Evolutionary conservation across 1,140 invertebrate species (phyloP).

Genomic region (Camponotus vicinus): DNA sequence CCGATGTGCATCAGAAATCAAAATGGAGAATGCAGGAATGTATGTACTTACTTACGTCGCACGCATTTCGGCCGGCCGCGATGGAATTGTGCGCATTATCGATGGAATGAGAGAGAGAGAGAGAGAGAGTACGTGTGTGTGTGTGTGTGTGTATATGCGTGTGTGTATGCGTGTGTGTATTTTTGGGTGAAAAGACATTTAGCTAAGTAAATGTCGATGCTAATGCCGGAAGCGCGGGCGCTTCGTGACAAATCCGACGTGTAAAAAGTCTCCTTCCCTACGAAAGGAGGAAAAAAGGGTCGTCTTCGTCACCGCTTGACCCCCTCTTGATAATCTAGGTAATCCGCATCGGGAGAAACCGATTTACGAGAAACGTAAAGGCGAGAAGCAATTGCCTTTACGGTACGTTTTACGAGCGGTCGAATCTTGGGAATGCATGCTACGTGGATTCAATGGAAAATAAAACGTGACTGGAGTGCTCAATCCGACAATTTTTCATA

Average conservation of each 20-base stretch:
- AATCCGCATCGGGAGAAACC: conserved; percentile 60
- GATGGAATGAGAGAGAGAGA: background rate
- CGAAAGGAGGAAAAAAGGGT: background rate
- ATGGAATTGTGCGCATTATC: conserved; percentile 22
- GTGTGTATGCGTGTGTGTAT: background rate
- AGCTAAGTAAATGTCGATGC: conserved; percentile 68
- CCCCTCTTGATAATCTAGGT: conserved; percentile 30
- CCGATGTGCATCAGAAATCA: conserved; percentile 8
- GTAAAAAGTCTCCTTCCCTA: background rate
- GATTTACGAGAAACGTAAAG: conserved; percentile 71
- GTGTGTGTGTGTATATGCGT: too few relatives aligned
- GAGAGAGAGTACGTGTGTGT: too few relatives aligned
- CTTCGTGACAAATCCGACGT: conserved; percentile 9
- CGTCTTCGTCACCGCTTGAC: background rate
- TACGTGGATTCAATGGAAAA: conserved; percentile 58
- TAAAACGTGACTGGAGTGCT: conserved; percentile 72
- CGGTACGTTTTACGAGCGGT: conserved; percentile 61
- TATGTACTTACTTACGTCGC: conserved; percentile 4
- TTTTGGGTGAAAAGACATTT: conserved; percentile 31
- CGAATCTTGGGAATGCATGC: conserved; percentile 61
- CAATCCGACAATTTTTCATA: conserved; percentile 38
- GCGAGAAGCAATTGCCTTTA: conserved; percentile 57
- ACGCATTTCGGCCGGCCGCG: background rate
- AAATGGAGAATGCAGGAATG: background rate
- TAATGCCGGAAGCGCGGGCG: conserved; percentile 46